phyloP scores from a whole-genome alignment of 2,888 invertebrate species.

The Dastarcus helophoroides region DNA sequence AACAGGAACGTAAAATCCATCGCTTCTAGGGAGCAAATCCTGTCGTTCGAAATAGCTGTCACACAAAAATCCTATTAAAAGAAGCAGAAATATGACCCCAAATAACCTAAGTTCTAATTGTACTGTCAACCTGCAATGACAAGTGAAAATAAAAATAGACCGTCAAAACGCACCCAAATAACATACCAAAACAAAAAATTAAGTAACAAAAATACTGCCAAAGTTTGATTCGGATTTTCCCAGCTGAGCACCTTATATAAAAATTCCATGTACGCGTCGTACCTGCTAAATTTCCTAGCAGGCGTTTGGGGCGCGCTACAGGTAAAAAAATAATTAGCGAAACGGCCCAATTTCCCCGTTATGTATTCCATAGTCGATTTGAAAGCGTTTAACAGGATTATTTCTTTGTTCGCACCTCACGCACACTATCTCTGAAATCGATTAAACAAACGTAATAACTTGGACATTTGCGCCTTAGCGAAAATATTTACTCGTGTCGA shows the following conservation, averaged over 20 bases:
- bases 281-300: not conserved
- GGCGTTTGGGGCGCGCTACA: not conserved
- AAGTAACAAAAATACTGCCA: constrained; percentile 1
- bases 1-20: not conserved
- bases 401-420: too few relatives aligned
- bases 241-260: not conserved
- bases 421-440: too few relatives aligned
- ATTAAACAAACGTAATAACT: too few relatives aligned
- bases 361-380: not conserved
- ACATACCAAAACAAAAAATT: constrained; percentile 1
- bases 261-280: not conserved
- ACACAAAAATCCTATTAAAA: not conserved
- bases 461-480: too few relatives aligned
- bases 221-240: constrained; percentile 1
- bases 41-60: not conserved
- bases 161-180: not conserved
- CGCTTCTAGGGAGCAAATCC: not conserved
- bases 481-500: too few relatives aligned
- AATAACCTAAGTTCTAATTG: not conserved
- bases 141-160: not conserved
- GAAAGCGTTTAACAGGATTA: not conserved
- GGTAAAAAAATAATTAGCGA: not conserved
- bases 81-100: not conserved
- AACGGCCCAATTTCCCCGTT: not conserved
- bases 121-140: constrained; percentile 2